Base-by-base conservation (phyloP, 2,797 vertebrate genomes). In the Austrolebias charrua region DNA sequence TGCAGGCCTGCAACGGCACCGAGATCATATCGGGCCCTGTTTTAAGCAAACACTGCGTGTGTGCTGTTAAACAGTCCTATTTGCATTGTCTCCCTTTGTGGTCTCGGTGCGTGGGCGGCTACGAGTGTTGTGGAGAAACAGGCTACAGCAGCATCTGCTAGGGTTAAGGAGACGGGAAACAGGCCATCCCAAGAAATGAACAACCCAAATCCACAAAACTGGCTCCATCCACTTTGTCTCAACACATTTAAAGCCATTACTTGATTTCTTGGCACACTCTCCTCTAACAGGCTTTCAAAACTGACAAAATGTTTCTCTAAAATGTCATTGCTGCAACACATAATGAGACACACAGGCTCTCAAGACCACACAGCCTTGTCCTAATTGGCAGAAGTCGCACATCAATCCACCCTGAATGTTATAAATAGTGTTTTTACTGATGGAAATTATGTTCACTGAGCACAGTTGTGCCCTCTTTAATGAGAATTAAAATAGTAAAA, bases 371-470 rank as follows among this genome's bases (percentile, higher is more conserved):
- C 65, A 78, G 76, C 79, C 62, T 59, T 80, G 82, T 38, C 64
- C 82, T 84, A 80, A 83, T 77, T 89, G 81, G 71, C 55, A 76
- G 51, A 50, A 43, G 61, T 63, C 74, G 70, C 70, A 60, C 63
- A 71, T 82, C 81, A 84, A 71, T 82, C 80, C 73, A 60, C 58
- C 53, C 9, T 66, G 40, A 66, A 35, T 60, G 12, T 60, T 88
- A 80, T 71, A 75, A 87, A 86, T 83, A 82, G 65, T 31, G 62
- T 42, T 65, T 16, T 16, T 81, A 81, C 83, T 82, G 71, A 75
- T 76, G 80, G 65, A 76, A 71, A 62, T 52, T 66, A 50, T 73
- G 73, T 80, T 85, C 80, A 52, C 66, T 24, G 71, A 73, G 66
- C 61, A 57, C 75, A 69, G 60, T 76, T 68, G 44, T 72, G 77